Conservation (phyloP, 2,797 vertebrate species). For the Poecilia gillii region DNA sequence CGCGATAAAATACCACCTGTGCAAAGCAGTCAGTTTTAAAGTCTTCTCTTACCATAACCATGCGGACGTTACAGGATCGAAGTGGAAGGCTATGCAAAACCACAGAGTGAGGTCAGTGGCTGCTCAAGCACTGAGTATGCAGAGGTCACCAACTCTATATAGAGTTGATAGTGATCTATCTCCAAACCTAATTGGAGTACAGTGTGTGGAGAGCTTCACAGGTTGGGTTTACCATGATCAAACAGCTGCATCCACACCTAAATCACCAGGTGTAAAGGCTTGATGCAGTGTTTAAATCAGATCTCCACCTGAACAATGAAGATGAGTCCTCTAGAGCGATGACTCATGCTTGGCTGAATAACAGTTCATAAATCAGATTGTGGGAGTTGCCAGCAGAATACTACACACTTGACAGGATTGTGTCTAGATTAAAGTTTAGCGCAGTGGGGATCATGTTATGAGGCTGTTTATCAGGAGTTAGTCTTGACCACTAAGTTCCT, state of each 20-base stretch:
- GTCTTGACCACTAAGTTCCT: not conserved
- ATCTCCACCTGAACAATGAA: not conserved
- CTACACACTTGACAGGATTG: not conserved
- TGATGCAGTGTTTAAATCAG: not conserved
- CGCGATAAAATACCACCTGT: not conserved
- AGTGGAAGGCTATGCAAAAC: not conserved
- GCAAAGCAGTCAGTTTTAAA: not conserved
- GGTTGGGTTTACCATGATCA: not conserved
- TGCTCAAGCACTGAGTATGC: not conserved
- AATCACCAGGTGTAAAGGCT: not conserved
- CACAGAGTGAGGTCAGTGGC: not conserved
- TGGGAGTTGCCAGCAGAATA: not conserved
- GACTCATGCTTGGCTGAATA: not conserved
- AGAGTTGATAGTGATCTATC: not conserved
- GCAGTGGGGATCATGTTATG: not conserved
- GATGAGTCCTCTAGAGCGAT: not conserved
- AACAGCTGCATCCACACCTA: not conserved
- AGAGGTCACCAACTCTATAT: not conserved
- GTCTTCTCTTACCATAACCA: not conserved
- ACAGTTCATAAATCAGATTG: no score
- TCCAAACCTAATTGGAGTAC: not conserved
- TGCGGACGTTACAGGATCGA: not conserved
- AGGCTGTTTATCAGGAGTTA: not conserved
- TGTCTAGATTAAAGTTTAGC: not conserved
- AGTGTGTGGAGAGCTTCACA: not conserved